phyloP scores from a whole-genome alignment of 2,113 vertebrate species.

The Gallinago paraguaiae region DNA sequence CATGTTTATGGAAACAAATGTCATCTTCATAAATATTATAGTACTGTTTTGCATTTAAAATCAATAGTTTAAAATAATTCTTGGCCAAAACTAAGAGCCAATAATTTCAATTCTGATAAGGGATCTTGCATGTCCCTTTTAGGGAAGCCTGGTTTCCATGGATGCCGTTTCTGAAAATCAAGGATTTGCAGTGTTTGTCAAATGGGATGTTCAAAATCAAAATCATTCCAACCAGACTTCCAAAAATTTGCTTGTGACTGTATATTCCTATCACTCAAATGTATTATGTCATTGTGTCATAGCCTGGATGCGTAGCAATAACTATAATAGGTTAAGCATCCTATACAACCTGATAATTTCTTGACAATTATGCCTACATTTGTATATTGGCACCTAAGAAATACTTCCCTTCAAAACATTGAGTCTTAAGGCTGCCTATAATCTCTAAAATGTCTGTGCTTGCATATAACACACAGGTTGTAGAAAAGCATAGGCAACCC shows the following conservation, averaged over 20 bases:
- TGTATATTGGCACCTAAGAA: neutral
- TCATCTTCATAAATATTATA: neutral
- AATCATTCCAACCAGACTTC: neutral
- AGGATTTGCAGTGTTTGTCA: neutral
- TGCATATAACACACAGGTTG: neutral
- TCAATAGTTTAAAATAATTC: neutral
- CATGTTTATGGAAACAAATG: neutral
- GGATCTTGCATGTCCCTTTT: neutral
- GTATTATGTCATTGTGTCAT: neutral
- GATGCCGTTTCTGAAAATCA: neutral
- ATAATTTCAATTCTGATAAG: neutral
- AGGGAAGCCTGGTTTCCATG: neutral
- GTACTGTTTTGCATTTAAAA: neutral
- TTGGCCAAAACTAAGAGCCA: neutral
- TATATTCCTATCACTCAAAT: neutral
- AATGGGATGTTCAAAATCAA: neutral
- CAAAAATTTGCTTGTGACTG: neutral
- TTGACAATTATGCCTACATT: neutral
- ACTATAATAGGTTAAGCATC: neutral
- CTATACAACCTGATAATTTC: neutral
- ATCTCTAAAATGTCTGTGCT: neutral
- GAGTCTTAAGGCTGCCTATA: neutral
- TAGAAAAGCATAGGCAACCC: neutral
- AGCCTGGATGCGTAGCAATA: neutral
- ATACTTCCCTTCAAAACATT: neutral